These are phyloP conservation scores for Callionymus lyra DNA, from an alignment of 2,113 vertebrate species.

Conservation along the genomic window DNA sequence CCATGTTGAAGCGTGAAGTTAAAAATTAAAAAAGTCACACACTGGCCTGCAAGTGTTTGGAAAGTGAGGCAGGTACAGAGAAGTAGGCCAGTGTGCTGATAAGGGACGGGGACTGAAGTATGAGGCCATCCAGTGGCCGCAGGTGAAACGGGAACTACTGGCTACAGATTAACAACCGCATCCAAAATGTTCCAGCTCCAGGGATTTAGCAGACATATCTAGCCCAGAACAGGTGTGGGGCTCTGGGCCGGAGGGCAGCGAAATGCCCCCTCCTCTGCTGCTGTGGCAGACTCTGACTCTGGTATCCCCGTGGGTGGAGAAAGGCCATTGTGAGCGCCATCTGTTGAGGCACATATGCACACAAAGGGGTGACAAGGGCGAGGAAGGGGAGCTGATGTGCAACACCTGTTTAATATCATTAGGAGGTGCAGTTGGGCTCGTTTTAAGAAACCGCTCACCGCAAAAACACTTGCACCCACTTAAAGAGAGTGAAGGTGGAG, in stretches of 20 bases:
- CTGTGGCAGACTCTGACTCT: conserved; percentile 16
- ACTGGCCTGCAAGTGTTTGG: conserved; percentile 1
- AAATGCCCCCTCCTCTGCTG: conserved; percentile 24
- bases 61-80: conserved; percentile 26
- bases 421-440: conserved; percentile 43
- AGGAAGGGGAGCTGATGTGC: conserved; percentile 28
- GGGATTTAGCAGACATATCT: conserved; percentile 30
- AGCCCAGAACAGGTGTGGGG: conserved; percentile 40
- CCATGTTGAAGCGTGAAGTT: background rate
- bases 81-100: conserved; percentile 37
- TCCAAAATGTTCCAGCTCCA: conserved; percentile 29
- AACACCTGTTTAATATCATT: conserved; percentile 49
- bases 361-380: conserved; percentile 28
- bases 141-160: conserved; percentile 35
- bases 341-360: conserved; percentile 39
- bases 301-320: conserved; percentile 26
- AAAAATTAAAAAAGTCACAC: background rate
- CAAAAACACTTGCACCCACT: conserved; percentile 18
- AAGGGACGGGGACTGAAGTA: conserved; percentile 32
- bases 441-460: conserved; percentile 30
- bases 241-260: conserved; percentile 34
- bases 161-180: conserved; percentile 43
- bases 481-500: too few species aligned
- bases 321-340: conserved; percentile 49
- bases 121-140: conserved; percentile 42